Conservation (phyloP, 2,888 invertebrate genomes). For the Hyppa rectilinea region DNA sequence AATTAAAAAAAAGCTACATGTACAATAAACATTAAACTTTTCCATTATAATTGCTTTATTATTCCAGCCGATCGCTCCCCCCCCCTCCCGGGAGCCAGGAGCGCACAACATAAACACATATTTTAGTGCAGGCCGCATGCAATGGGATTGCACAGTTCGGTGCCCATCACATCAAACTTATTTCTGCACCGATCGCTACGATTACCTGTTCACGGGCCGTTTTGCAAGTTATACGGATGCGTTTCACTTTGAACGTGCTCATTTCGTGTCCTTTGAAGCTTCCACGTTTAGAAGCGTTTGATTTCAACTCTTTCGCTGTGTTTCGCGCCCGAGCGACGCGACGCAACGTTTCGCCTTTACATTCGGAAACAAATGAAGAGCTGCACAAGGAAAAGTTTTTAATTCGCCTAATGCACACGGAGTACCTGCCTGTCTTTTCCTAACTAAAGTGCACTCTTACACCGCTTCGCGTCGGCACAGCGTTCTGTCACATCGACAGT, state of each 20-base stretch:
- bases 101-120: constrained; percentile 38
- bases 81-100: constrained; percentile 21
- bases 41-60: constrained; percentile 35
- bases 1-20: not conserved
- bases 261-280: constrained; percentile 85
- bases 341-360: constrained; percentile 77
- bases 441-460: constrained; percentile 85
- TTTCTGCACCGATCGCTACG: constrained; percentile 82
- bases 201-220: constrained; percentile 79
- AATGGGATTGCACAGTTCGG: constrained; percentile 69
- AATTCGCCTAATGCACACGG: constrained; percentile 89
- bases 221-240: constrained; percentile 81
- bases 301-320: constrained; percentile 83
- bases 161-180: constrained; percentile 81
- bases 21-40: not conserved
- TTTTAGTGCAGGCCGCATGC: constrained; percentile 56
- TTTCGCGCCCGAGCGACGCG: constrained; percentile 75
- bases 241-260: constrained; percentile 84
- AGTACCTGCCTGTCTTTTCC: constrained; percentile 83
- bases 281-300: constrained; percentile 84
- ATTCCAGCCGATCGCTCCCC: constrained; percentile 22
- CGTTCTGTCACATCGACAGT: constrained; percentile 84
- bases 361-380: constrained; percentile 84
- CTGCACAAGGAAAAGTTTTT: constrained; percentile 84
- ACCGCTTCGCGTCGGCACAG: constrained; percentile 77